Percentiles rank a stretch among this genome's conserved stretches.
These are phyloP conservation scores for Tricholaema leucomelas DNA, from an alignment of 2,113 vertebrate species.

Conservation along the genomic window DNA sequence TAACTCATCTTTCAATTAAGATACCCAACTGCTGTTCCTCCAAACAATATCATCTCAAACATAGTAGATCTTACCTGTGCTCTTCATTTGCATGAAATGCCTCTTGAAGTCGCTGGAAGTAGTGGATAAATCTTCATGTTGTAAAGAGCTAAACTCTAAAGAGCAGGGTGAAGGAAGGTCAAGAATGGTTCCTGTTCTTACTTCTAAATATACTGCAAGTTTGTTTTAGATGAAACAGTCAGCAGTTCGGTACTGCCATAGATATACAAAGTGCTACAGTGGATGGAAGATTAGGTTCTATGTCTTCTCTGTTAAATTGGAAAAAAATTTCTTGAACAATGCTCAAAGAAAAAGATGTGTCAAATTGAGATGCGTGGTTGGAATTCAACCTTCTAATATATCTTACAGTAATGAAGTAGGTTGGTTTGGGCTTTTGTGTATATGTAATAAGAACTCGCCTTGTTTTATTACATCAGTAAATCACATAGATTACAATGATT, in stretches of 20 bases:
- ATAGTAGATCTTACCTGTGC: background rate
- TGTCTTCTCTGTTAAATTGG: background rate
- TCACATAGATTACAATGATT: background rate
- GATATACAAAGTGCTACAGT: background rate
- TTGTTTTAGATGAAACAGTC: background rate
- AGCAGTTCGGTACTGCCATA: background rate
- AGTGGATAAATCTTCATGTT: background rate
- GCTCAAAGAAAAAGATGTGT: background rate
- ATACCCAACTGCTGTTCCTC: background rate
- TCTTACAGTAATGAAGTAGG: background rate
- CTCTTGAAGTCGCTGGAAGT: background rate
- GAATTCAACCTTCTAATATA: background rate
- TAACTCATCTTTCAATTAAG: background rate
- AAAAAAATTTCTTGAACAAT: background rate
- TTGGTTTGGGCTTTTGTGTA: background rate
- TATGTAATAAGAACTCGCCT: background rate
- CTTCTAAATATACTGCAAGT: background rate
- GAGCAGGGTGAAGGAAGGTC: background rate
- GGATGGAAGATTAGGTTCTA: background rate
- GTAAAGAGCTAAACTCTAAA: background rate
- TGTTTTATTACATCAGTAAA: slow-evolving; percentile 12
- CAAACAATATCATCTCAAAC: background rate
- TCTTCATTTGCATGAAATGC: background rate
- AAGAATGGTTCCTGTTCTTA: background rate
- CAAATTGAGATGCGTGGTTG: background rate